Percentiles rank a stretch among this genome's conserved stretches.
Evolutionary conservation across 30 jellyfish, hydroid and myxozoan genomes (phyloP).

Genomic region (Catostylus mosaicus): DNA sequence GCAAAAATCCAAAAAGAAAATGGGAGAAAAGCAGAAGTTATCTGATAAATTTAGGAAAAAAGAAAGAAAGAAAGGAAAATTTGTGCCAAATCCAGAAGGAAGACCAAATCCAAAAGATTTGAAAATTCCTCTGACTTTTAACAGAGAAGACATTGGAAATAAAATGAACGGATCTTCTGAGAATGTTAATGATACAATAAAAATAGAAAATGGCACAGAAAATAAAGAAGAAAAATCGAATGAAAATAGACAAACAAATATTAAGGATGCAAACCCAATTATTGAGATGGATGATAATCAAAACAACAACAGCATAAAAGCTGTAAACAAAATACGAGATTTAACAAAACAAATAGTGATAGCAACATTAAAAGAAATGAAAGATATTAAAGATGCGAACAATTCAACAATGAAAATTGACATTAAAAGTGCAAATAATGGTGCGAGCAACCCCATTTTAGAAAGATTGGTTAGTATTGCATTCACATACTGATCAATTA

Average conservation of each 20-base stretch:
- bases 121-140: constrained; percentile 50
- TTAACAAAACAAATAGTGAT: constrained; percentile 41
- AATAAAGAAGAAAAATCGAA: not conserved
- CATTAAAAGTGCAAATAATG: not conserved
- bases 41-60: not conserved
- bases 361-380: constrained; percentile 28
- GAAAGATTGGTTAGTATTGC: constrained; percentile 24
- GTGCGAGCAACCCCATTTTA: constrained; percentile 11
- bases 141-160: constrained; percentile 31
- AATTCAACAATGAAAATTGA: not conserved
- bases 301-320: not conserved
- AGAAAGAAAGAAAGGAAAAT: constrained; percentile 2
- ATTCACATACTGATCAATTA: too few species aligned
- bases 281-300: not conserved
- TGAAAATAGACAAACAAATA: not conserved
- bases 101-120: constrained; percentile 51
- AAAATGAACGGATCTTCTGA: not conserved
- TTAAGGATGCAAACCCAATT: not conserved
- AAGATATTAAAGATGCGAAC: not conserved
- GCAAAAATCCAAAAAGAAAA: not conserved
- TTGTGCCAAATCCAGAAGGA: constrained; percentile 49
- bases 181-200: not conserved
- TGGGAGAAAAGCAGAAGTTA: not conserved
- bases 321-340: constrained; percentile 9
- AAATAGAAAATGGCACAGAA: not conserved